These are phyloP conservation scores for Danio albolineatus DNA, from an alignment of 2,797 vertebrate species.

Conservation along the genomic window DNA sequence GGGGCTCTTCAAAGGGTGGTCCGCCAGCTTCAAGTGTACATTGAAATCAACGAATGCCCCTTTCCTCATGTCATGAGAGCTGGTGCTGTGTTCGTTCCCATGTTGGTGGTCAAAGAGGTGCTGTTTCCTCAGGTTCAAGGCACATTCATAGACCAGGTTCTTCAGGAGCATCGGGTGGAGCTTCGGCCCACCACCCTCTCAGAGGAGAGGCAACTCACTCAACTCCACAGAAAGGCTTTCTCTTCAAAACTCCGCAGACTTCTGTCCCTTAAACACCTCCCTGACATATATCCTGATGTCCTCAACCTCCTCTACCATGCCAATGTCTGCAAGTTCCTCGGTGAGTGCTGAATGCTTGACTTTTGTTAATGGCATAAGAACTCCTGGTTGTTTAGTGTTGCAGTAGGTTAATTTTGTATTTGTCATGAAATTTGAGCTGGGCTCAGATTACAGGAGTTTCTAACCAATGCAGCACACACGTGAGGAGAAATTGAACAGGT, in stretches of 20 bases:
- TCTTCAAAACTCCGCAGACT: slow-evolving; percentile 91
- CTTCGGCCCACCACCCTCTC: slow-evolving; percentile 94
- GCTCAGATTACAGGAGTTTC: too few species aligned
- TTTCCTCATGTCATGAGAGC: slow-evolving; percentile 92
- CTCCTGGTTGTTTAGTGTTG: neutral
- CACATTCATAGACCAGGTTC: slow-evolving; percentile 85
- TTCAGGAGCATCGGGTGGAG: slow-evolving; percentile 92
- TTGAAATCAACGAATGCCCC: slow-evolving; percentile 79
- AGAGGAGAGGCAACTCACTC: slow-evolving; percentile 90
- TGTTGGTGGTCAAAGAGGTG: slow-evolving; percentile 92
- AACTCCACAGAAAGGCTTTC: slow-evolving; percentile 85
- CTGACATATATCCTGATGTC: slow-evolving; percentile 87
- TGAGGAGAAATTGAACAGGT: too few species aligned
- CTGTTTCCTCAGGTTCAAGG: slow-evolving; percentile 88
- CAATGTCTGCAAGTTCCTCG: slow-evolving; percentile 85
- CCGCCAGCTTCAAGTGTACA: slow-evolving; percentile 81
- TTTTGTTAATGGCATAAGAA: neutral
- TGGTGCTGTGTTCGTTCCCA: slow-evolving; percentile 91
- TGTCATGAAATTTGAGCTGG: too few species aligned
- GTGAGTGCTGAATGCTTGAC: slow-evolving; percentile 77
- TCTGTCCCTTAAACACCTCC: slow-evolving; percentile 92
- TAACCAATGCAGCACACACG: too few species aligned
- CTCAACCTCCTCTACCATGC: slow-evolving; percentile 88
- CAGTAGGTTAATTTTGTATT: neutral
- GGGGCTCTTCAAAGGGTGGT: slow-evolving; percentile 79